These are phyloP conservation scores for Heliconius himera DNA, from an alignment of 1,140 invertebrate species.

Conservation along the genomic window DNA sequence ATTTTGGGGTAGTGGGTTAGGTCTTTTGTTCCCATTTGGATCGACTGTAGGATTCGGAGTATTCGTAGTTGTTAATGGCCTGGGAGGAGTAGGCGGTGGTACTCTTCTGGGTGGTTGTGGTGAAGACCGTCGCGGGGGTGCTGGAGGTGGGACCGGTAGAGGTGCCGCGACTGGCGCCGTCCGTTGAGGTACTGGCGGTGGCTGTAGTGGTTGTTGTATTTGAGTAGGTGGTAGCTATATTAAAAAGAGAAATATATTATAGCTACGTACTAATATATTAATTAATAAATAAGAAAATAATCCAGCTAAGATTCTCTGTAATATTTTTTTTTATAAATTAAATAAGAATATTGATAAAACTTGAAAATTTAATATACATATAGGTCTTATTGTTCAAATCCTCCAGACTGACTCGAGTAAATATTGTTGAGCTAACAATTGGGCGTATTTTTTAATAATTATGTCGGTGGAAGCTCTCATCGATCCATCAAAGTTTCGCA, in stretches of 20 bases:
- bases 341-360: slow-evolving; percentile 24
- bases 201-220: slow-evolving; percentile 58
- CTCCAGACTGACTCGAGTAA: slow-evolving; percentile 30
- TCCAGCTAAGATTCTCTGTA: background rate
- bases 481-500: slow-evolving; percentile 40
- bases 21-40: slow-evolving; percentile 55
- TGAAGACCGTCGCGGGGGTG: slow-evolving; percentile 58
- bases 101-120: slow-evolving; percentile 61
- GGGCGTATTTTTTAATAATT: slow-evolving; percentile 41
- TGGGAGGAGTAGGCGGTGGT: slow-evolving; percentile 63
- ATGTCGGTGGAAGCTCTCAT: slow-evolving; percentile 27
- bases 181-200: slow-evolving; percentile 68
- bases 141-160: slow-evolving; percentile 61
- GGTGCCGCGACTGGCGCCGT: slow-evolving; percentile 56
- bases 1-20: slow-evolving; percentile 31
- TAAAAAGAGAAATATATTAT: background rate
- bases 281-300: background rate
- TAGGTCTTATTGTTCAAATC: slow-evolving; percentile 34
- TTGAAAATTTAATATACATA: slow-evolving; percentile 35
- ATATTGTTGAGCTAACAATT: slow-evolving; percentile 41
- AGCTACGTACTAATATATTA: background rate
- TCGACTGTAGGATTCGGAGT: slow-evolving; percentile 46
- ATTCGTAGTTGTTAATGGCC: slow-evolving; percentile 49
- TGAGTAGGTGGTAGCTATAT: slow-evolving; percentile 69
- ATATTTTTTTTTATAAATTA: slow-evolving; percentile 13